A percentile compares a stretch with the other conserved stretches of the same genome.
These are phyloP conservation scores for Scophthalmus maximus DNA, from an alignment of 2,113 vertebrate genomes.

Conservation along the genomic window DNA sequence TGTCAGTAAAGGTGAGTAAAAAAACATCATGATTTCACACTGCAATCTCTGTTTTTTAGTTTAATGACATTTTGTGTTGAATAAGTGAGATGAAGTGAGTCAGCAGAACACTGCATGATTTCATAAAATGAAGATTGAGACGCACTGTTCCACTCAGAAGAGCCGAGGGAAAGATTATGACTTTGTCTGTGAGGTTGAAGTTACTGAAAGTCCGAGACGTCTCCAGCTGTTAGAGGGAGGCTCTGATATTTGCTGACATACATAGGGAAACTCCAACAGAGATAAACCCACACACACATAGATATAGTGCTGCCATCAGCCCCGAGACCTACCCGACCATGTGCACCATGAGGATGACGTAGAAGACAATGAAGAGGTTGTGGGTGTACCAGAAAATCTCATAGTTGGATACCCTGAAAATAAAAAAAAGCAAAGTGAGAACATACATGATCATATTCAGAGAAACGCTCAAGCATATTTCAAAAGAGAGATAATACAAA, in stretches of 20 bases:
- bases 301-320: background rate
- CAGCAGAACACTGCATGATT: background rate
- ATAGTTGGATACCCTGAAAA: slow-evolving; percentile 90
- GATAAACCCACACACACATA: background rate
- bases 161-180: background rate
- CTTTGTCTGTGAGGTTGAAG: background rate
- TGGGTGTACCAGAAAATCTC: slow-evolving; percentile 99
- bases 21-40: background rate
- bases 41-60: background rate
- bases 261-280: background rate
- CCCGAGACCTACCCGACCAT: slow-evolving; percentile 89
- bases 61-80: background rate
- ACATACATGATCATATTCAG: too few relatives aligned
- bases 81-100: too few relatives aligned
- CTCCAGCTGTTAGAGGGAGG: background rate
- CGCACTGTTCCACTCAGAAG: background rate
- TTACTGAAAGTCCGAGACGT: background rate
- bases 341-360: slow-evolving; percentile 92
- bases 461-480: background rate
- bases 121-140: background rate
- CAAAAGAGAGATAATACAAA: background rate
- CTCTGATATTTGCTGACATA: slow-evolving; percentile 12
- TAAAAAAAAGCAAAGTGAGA: slow-evolving; percentile 11
- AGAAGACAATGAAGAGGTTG: slow-evolving; percentile 97
- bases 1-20: background rate